Evolutionary conservation across 2,888 invertebrate species (phyloP).

Genomic region (Anoplius nigerrimus): DNA sequence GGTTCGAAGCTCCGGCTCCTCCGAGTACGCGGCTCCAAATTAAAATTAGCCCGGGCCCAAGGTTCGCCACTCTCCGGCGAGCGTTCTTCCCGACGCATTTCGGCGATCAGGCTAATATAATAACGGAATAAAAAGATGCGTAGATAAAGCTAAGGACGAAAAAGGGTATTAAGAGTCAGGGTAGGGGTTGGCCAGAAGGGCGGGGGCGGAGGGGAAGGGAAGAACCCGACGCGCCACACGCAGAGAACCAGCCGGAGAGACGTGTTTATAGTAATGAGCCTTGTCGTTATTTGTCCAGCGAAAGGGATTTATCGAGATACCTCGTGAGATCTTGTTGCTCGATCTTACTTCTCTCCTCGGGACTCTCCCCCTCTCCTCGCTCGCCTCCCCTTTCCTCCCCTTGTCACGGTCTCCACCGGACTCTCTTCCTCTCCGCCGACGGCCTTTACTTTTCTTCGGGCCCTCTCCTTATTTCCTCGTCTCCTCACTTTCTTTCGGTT

Average conservation of each 20-base stretch:
- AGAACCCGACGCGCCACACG: conserved; percentile 65
- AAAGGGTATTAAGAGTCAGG: conserved; percentile 26
- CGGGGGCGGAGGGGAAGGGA: conserved; percentile 36
- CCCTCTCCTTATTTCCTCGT: too few relatives aligned
- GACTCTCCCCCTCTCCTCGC: conserved; percentile 9
- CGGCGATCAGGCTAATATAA: conserved; percentile 53
- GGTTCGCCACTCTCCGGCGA: conserved; percentile 24
- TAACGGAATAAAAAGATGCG: conserved; percentile 46
- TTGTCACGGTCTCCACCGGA: too few relatives aligned
- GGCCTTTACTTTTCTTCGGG: not conserved
- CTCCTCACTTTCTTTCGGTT: not conserved
- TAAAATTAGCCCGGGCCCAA: too few relatives aligned
- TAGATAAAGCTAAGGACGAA: conserved; percentile 49
- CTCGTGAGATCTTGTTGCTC: conserved; percentile 62
- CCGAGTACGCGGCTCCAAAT: too few relatives aligned
- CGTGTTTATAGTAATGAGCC: conserved; percentile 75
- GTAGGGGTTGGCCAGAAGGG: too few relatives aligned
- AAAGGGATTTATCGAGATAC: conserved; percentile 62
- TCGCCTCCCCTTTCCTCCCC: conserved; percentile 30
- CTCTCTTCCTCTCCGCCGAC: conserved; percentile 31
- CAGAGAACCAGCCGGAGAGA: conserved; percentile 62
- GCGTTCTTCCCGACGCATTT: conserved; percentile 38
- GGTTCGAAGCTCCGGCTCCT: too few relatives aligned
- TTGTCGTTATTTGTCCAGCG: conserved; percentile 74
- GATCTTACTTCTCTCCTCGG: conserved; percentile 32